Percentiles rank a stretch among this genome's conserved stretches.
These are phyloP conservation scores for Megaceryle alcyon DNA, from an alignment of 2,797 vertebrate genomes.

Conservation along the genomic window DNA sequence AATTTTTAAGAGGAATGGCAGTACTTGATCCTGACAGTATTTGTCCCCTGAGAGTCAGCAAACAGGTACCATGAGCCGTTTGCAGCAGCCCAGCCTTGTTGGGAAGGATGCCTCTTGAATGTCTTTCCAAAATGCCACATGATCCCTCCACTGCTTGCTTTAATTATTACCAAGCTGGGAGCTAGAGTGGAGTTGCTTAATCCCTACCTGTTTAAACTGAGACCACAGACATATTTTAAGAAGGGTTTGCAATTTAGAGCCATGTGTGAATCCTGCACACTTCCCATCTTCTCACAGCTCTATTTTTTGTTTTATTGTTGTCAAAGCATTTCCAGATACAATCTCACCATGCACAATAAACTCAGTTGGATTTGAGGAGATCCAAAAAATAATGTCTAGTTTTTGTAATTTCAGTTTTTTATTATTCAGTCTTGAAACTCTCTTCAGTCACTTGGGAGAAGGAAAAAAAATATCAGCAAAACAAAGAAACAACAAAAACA, in stretches of 20 bases:
- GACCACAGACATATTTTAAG: not conserved
- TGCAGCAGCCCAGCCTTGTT: not conserved
- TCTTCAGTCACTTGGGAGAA: not conserved
- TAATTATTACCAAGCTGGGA: not conserved
- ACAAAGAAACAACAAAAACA: too few relatives aligned
- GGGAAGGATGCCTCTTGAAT: not conserved
- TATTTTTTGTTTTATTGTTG: not conserved
- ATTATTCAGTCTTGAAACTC: not conserved
- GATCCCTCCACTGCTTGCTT: not conserved
- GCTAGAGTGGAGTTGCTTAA: not conserved
- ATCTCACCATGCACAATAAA: not conserved
- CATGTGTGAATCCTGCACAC: not conserved
- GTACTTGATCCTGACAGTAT: not conserved
- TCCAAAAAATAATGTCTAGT: not conserved
- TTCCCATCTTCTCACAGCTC: not conserved
- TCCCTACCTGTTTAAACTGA: not conserved
- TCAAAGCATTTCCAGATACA: constrained; percentile 5
- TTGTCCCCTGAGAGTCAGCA: not conserved
- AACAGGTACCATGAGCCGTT: not conserved
- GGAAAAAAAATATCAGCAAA: not conserved
- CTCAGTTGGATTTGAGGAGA: not conserved
- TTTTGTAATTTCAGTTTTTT: not conserved
- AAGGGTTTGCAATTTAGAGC: not conserved
- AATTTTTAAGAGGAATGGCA: not conserved
- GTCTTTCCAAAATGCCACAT: not conserved